Percentiles rank a stretch among this genome's conserved stretches.
These are phyloP conservation scores for Hyles vespertilio DNA, from an alignment of 1,140 invertebrate species.

Conservation along the genomic window DNA sequence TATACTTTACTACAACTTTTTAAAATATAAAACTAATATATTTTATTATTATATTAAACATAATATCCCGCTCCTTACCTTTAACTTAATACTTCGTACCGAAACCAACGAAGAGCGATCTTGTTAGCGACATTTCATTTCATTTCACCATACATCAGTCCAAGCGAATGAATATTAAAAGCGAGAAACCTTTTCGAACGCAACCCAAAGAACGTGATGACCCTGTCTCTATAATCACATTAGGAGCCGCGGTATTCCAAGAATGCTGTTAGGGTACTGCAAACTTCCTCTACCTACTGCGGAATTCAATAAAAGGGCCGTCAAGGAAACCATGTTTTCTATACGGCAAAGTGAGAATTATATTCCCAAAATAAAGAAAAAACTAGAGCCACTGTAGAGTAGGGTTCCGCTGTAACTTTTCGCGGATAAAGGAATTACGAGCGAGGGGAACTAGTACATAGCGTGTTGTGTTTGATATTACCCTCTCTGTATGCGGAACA, in stretches of 20 bases:
- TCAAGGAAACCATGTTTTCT: constrained; percentile 34
- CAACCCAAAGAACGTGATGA: constrained; percentile 15
- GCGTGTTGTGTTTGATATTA: constrained; percentile 37
- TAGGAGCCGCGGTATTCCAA: constrained; percentile 36
- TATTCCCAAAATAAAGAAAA: constrained; percentile 47
- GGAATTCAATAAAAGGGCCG: constrained; percentile 64
- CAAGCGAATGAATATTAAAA: neutral
- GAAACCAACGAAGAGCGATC: neutral
- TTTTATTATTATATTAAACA: too few relatives aligned
- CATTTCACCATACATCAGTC: neutral
- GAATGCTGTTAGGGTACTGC: constrained; percentile 49
- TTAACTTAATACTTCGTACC: too few relatives aligned
- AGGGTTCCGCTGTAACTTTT: constrained; percentile 47
- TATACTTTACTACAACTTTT: too few relatives aligned
- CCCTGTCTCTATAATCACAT: constrained; percentile 29
- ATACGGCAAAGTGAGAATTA: constrained; percentile 55
- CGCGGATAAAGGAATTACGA: constrained; percentile 46
- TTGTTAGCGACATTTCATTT: neutral
- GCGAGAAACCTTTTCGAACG: constrained; percentile 9
- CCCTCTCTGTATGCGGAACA: constrained; percentile 19
- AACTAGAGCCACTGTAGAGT: constrained; percentile 41
- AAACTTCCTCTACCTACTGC: constrained; percentile 45
- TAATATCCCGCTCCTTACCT: too few relatives aligned
- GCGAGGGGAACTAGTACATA: constrained; percentile 42
- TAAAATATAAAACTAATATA: too few relatives aligned